Evolutionary conservation across 2,113 vertebrate species (phyloP).

Genomic region (Platycercus adscitus): DNA sequence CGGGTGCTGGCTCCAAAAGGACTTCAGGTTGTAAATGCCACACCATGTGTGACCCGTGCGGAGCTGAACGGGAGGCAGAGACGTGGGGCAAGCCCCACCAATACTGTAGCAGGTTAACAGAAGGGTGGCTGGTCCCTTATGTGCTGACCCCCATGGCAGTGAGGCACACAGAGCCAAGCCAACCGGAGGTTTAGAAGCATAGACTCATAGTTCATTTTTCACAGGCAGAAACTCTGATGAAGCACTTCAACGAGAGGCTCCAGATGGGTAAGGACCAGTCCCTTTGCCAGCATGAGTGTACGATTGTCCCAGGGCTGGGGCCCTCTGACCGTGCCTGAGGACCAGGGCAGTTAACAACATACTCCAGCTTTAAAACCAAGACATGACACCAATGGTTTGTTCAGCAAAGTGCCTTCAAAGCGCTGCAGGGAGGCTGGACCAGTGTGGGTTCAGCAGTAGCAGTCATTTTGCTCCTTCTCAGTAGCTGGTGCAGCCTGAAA

Average conservation of each 20-base stretch:
- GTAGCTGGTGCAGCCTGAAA: neutral
- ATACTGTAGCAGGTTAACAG: neutral
- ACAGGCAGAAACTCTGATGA: neutral
- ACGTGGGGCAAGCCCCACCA: neutral
- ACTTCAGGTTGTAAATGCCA: neutral
- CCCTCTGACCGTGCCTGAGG: rapidly evolving
- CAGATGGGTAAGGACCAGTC: neutral
- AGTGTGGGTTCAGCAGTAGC: neutral
- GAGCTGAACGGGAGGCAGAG: neutral
- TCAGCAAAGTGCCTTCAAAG: neutral
- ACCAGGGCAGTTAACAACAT: neutral
- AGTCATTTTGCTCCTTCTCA: neutral
- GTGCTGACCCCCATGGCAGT: rapidly evolving
- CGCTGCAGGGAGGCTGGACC: rapidly evolving
- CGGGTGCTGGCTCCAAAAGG: neutral
- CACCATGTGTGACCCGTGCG: neutral
- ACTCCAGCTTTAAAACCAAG: neutral
- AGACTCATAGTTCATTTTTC: neutral
- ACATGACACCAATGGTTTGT: neutral
- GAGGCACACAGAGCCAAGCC: neutral
- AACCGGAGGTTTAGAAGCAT: neutral
- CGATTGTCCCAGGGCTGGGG: neutral
- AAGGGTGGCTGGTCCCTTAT: rapidly evolving
- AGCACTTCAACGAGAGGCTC: neutral
- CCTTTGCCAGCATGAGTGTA: neutral